Evolutionary conservation across 2,113 vertebrate species (phyloP).

Genomic region (Corvus moneduloides): DNA sequence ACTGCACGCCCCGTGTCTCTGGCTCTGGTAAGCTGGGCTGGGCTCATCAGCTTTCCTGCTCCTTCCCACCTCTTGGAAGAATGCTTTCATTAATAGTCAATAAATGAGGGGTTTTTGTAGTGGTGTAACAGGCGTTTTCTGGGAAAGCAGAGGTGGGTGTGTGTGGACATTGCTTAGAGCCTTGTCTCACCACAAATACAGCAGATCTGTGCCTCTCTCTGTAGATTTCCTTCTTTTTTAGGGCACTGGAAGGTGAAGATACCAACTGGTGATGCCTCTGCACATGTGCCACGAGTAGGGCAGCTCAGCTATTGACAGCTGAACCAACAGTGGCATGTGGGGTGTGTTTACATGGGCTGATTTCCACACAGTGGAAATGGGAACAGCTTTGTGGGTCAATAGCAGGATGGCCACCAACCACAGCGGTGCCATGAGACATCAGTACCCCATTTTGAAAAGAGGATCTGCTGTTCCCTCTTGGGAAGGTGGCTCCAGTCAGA

Average conservation of each 20-base stretch:
- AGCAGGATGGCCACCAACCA: background rate
- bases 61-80: slow-evolving; percentile 1
- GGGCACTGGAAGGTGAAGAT: background rate
- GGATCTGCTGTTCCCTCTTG: background rate
- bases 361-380: background rate
- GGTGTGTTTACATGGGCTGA: background rate
- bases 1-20: background rate
- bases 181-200: background rate
- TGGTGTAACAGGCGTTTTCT: background rate
- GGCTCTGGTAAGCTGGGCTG: slow-evolving; percentile 31
- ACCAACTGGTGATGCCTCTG: background rate
- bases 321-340: background rate
- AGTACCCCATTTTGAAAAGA: background rate
- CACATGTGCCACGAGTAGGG: rapidly evolving
- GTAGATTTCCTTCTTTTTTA: background rate
- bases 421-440: background rate
- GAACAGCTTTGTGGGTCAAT: background rate
- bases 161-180: background rate
- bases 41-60: background rate
- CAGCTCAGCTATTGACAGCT: background rate
- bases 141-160: slow-evolving; percentile 21
- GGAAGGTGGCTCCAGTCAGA: background rate
- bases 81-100: background rate
- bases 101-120: background rate
- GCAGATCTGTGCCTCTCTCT: background rate